phyloP scores from a whole-genome alignment of 2,113 vertebrate species.

The Loxodonta africana region DNA sequence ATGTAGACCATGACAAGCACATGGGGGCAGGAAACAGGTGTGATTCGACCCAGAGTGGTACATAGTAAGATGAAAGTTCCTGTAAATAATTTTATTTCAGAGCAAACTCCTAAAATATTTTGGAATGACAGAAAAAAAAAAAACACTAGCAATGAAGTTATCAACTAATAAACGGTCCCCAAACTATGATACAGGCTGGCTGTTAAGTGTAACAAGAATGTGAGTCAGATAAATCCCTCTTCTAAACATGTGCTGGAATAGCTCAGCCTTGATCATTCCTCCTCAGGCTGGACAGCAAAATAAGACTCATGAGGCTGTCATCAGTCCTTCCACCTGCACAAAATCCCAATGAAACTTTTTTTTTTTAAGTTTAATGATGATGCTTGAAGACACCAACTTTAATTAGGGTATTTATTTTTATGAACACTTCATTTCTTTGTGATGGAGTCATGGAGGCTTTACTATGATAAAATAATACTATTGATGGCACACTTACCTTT shows the following conservation, averaged over 20 bases:
- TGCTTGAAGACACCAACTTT: background rate
- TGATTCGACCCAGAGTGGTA: background rate
- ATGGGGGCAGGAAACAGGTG: background rate
- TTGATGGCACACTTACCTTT: background rate
- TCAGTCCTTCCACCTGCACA: background rate
- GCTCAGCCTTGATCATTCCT: background rate
- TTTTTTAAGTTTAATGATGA: background rate
- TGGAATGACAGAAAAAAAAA: background rate
- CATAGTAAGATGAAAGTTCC: background rate
- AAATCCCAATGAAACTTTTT: background rate
- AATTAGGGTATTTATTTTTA: background rate
- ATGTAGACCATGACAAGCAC: background rate
- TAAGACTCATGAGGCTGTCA: too few species aligned
- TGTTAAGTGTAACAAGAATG: background rate
- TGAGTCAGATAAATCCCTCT: background rate
- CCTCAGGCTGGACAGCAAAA: accelerated
- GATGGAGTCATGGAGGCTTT: background rate
- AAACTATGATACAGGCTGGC: background rate
- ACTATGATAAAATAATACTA: background rate
- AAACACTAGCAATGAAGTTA: background rate
- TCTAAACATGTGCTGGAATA: background rate
- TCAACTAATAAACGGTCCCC: background rate
- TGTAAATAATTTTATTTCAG: background rate
- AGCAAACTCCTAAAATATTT: background rate
- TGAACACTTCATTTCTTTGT: background rate